Percentiles rank a stretch among this genome's conserved stretches.
phyloP scores from a whole-genome alignment of 2,888 invertebrate species.

The Sinodicranocentrus sp. region DNA sequence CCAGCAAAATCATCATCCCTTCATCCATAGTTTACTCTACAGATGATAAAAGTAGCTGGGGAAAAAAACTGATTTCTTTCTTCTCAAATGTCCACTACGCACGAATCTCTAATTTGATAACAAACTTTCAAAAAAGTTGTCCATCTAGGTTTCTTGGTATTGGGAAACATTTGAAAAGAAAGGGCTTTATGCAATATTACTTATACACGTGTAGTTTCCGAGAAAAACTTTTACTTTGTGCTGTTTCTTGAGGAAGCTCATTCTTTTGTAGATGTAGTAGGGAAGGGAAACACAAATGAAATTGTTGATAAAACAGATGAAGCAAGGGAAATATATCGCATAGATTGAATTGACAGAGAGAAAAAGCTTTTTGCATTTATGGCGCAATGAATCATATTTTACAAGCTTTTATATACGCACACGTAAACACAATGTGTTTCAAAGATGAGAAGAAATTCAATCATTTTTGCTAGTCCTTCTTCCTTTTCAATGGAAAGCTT shows the following conservation, averaged over 20 bases:
- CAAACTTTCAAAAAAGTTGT: no score
- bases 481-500: not conserved
- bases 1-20: not conserved
- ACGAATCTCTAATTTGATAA: conserved; percentile 11
- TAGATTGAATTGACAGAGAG: conserved; percentile 11
- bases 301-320: conserved; percentile 3
- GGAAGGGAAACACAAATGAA: no score
- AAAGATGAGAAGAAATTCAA: conserved; percentile 11
- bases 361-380: conserved; percentile 23
- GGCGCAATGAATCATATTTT: conserved; percentile 33
- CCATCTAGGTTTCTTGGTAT: no score
- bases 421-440: not conserved
- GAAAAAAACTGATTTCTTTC: no score
- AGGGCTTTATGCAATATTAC: no score
- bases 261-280: no score
- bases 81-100: conserved; percentile 4
- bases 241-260: no score
- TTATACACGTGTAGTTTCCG: no score
- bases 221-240: no score
- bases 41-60: no score
- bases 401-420: conserved; percentile 22
- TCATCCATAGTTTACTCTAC: no score
- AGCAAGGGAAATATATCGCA: not conserved
- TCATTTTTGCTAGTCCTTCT: conserved; percentile 6
- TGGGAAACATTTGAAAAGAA: no score